These are phyloP conservation scores for Leucophora obtusa DNA, from an alignment of 2,888 invertebrate genomes.

Conservation along the genomic window DNA sequence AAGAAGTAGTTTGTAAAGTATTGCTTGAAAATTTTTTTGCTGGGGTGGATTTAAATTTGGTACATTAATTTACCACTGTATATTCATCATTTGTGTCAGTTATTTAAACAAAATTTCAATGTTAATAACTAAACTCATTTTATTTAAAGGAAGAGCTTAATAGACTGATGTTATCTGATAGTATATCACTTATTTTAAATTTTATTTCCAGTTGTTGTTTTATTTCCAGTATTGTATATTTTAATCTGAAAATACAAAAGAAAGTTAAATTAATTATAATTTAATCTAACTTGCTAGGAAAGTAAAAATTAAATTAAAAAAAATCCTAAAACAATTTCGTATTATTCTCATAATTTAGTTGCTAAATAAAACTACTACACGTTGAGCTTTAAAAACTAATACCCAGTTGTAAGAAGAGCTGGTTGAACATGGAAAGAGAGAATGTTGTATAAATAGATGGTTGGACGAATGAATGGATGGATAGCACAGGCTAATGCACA, in stretches of 20 bases:
- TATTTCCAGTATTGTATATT: not conserved
- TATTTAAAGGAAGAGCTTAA: too few species aligned
- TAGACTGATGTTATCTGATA: too few species aligned
- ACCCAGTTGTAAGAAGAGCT: constrained; percentile 12
- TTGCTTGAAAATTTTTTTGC: too few species aligned
- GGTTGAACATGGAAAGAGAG: not conserved
- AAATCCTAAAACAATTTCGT: not conserved
- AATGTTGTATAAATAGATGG: constrained; percentile 14
- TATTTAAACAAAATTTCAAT: too few species aligned
- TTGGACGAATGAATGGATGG: not conserved
- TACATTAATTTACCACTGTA: too few species aligned
- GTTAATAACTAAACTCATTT: too few species aligned
- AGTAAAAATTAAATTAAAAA: not conserved
- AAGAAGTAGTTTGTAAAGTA: too few species aligned
- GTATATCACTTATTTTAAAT: too few species aligned
- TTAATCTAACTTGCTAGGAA: not conserved
- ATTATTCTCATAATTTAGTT: not conserved
- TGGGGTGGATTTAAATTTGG: too few species aligned
- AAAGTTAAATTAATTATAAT: not conserved
- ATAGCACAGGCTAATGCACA: constrained; percentile 6
- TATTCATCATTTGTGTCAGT: too few species aligned
- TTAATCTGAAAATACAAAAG: constrained; percentile 9
- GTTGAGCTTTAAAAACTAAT: constrained; percentile 22
- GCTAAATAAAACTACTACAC: not conserved
- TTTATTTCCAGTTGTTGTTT: too few species aligned